phyloP scores from a whole-genome alignment of 2,888 invertebrate genomes.

The Drosophila fulvimacula region DNA sequence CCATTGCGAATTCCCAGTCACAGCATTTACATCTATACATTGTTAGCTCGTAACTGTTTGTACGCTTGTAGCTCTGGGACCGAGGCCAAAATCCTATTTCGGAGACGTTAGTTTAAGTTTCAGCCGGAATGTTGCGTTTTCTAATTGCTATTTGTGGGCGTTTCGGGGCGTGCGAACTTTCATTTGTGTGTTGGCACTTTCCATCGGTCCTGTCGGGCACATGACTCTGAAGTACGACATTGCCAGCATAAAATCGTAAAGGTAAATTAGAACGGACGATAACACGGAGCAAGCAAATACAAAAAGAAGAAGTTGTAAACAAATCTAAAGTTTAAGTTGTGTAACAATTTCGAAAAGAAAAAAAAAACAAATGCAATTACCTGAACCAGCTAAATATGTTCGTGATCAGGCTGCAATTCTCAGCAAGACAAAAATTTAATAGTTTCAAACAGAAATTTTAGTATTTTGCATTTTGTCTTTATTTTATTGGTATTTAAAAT shows the following conservation, averaged over 20 bases:
- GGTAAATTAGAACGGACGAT: conserved; percentile 18
- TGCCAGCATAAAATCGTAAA: conserved; percentile 17
- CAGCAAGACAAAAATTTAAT: too few species aligned
- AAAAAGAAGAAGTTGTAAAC: background rate
- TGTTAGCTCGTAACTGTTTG: conserved; percentile 11
- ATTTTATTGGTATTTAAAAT: too few species aligned
- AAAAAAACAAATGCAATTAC: too few species aligned
- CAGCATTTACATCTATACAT: conserved; percentile 50
- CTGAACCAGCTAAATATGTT: background rate
- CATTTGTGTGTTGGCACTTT: conserved; percentile 37
- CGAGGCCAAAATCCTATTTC: conserved; percentile 60
- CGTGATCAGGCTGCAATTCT: background rate
- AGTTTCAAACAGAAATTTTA: too few species aligned
- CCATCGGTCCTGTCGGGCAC: conserved; percentile 18
- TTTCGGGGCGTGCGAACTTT: conserved; percentile 28
- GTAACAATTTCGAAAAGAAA: background rate
- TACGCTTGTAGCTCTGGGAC: conserved; percentile 47
- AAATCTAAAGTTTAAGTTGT: background rate
- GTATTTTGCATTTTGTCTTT: too few species aligned
- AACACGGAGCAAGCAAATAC: background rate
- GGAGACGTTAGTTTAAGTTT: conserved; percentile 46
- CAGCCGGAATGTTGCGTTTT: conserved; percentile 48
- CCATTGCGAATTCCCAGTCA: conserved; percentile 45
- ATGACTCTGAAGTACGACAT: conserved; percentile 6
- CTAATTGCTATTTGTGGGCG: conserved; percentile 66